These are phyloP conservation scores for Eufriesea mexicana DNA, from an alignment of 1,140 invertebrate species.

Conservation along the genomic window DNA sequence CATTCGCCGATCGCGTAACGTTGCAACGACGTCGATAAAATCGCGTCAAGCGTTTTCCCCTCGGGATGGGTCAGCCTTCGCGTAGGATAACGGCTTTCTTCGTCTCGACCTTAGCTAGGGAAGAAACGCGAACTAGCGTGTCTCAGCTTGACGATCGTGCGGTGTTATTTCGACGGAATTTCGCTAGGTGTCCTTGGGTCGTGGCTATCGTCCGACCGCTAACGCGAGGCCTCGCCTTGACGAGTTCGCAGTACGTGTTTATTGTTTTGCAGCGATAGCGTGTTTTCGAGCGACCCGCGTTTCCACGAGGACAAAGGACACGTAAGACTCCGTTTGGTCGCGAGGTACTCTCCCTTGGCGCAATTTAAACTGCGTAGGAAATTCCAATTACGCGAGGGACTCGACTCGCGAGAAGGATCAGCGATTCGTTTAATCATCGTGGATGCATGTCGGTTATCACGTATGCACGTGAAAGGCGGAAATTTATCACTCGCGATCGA, in stretches of 20 bases:
- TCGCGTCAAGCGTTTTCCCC: neutral
- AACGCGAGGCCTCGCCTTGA: neutral
- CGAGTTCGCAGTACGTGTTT: neutral
- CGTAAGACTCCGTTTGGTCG: too few species aligned
- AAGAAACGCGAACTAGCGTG: neutral
- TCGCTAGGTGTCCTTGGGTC: neutral
- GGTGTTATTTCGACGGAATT: neutral
- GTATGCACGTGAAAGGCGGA: neutral
- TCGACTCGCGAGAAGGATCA: neutral
- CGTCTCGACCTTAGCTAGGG: neutral
- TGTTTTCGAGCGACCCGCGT: neutral
- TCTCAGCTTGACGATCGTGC: neutral
- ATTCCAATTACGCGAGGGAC: neutral
- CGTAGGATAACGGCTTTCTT: neutral
- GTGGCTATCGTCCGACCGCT: neutral
- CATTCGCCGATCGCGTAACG: conserved; percentile 12
- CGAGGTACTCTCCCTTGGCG: neutral
- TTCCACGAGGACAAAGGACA: neutral
- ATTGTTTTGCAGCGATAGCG: neutral
- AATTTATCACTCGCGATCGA: neutral
- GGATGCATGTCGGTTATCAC: neutral
- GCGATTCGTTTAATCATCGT: neutral
- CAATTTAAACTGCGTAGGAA: neutral
- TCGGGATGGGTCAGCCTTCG: neutral
- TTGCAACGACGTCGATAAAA: neutral